Conservation (phyloP, 1,140 invertebrate species). For the Formica exsecta region DNA sequence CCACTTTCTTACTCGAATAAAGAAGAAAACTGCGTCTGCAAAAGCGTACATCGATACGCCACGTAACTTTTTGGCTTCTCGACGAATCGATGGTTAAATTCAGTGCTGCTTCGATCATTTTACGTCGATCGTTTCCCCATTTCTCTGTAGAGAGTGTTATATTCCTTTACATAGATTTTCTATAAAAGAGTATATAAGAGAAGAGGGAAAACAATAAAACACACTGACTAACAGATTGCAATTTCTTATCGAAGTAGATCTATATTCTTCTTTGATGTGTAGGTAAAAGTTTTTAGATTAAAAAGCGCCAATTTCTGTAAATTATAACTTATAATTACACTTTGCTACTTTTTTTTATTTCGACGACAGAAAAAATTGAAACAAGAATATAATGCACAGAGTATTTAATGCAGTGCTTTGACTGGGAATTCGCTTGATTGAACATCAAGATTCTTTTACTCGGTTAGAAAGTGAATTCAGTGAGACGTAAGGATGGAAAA, state of each 20-base stretch:
- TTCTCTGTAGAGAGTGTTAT: background rate
- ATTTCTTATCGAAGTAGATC: background rate
- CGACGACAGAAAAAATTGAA: conserved; percentile 11
- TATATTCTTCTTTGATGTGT: background rate
- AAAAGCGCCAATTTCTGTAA: conserved; percentile 27
- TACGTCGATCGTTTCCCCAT: background rate
- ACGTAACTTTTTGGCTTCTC: conserved; percentile 17
- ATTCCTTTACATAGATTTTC: background rate
- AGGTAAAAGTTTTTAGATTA: background rate
- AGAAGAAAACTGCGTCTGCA: conserved; percentile 60
- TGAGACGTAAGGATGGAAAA: conserved; percentile 48
- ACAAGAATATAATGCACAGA: conserved; percentile 40
- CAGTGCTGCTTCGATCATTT: conserved; percentile 5
- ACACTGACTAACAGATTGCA: no score
- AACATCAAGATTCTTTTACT: conserved; percentile 57
- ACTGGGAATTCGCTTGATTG: conserved; percentile 54
- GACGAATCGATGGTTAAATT: conserved; percentile 40
- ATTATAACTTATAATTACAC: conserved; percentile 34
- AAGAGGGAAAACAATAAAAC: background rate
- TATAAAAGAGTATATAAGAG: background rate
- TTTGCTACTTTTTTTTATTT: background rate
- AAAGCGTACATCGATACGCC: conserved; percentile 20
- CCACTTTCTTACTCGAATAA: conserved; percentile 59
- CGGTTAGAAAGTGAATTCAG: conserved; percentile 62
- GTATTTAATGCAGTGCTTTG: conserved; percentile 35